Conservation (phyloP, 2,888 invertebrate species). For the Timandra comae region DNA sequence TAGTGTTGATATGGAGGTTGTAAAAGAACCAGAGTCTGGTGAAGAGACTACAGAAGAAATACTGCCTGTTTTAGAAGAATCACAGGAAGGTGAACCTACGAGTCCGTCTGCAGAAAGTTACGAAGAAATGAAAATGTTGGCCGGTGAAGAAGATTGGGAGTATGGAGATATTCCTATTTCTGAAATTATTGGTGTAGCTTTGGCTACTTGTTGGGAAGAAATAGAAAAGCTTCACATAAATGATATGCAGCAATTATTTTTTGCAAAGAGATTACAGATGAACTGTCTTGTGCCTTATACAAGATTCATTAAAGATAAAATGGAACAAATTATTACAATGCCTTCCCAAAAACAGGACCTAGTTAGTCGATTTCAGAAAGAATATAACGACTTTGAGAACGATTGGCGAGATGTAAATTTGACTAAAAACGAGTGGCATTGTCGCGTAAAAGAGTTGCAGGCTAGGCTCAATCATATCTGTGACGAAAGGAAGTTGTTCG, state of each 20-base stretch:
- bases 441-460: conserved; percentile 69
- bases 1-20: conserved; percentile 33
- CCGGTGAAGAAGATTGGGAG: conserved; percentile 67
- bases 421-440: conserved; percentile 79
- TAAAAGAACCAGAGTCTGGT: conserved; percentile 36
- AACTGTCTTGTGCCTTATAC: conserved; percentile 76
- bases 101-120: conserved; percentile 20
- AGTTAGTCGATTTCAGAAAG: conserved; percentile 74
- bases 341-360: conserved; percentile 78
- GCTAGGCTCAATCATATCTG: conserved; percentile 73
- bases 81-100: conserved; percentile 21
- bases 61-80: conserved; percentile 26
- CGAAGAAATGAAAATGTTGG: conserved; percentile 41
- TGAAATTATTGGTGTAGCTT: conserved; percentile 42
- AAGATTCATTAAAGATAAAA: conserved; percentile 69
- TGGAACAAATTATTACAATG: conserved; percentile 70
- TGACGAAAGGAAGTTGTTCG: conserved; percentile 70
- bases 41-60: conserved; percentile 28
- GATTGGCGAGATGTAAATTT: conserved; percentile 75
- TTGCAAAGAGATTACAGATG: conserved; percentile 73
- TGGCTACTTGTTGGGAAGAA: conserved; percentile 72
- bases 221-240: conserved; percentile 66
- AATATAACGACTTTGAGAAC: conserved; percentile 77
- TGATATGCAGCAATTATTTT: conserved; percentile 75
- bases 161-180: conserved; percentile 61